Evolutionary conservation across 2,797 vertebrate species (phyloP).

Genomic region (Pristis pectinata): DNA sequence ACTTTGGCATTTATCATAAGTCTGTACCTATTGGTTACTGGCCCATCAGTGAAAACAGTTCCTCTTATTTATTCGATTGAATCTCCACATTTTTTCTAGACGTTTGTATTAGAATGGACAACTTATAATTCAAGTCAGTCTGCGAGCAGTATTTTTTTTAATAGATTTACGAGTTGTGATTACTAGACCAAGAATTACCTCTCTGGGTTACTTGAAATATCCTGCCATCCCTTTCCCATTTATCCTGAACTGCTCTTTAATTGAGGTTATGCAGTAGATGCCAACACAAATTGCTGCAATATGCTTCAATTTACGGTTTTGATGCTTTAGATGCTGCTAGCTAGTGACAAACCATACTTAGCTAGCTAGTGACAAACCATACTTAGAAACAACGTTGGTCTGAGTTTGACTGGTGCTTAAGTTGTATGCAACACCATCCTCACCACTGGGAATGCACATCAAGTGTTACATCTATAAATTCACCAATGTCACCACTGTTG

Average conservation of each 20-base stretch:
- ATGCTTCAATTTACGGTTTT: not conserved
- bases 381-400: not conserved
- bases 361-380: not conserved
- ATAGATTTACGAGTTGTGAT: not conserved
- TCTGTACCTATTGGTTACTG: not conserved
- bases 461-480: not conserved
- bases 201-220: not conserved
- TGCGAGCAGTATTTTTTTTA: not conserved
- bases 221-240: not conserved
- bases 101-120: not conserved
- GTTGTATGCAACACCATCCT: not conserved
- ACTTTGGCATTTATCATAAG: not conserved
- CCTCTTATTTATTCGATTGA: not conserved
- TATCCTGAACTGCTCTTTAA: not conserved
- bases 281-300: not conserved
- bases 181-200: not conserved
- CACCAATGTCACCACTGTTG: too few relatives aligned
- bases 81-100: not conserved
- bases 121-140: not conserved
- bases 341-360: too few relatives aligned
- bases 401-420: not conserved
- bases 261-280: not conserved
- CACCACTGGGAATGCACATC: not conserved
- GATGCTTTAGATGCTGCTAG: not conserved
- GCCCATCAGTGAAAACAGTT: too few relatives aligned